These are phyloP conservation scores for Gouania willdenowi DNA, from an alignment of 2,797 vertebrate genomes.

Conservation along the genomic window DNA sequence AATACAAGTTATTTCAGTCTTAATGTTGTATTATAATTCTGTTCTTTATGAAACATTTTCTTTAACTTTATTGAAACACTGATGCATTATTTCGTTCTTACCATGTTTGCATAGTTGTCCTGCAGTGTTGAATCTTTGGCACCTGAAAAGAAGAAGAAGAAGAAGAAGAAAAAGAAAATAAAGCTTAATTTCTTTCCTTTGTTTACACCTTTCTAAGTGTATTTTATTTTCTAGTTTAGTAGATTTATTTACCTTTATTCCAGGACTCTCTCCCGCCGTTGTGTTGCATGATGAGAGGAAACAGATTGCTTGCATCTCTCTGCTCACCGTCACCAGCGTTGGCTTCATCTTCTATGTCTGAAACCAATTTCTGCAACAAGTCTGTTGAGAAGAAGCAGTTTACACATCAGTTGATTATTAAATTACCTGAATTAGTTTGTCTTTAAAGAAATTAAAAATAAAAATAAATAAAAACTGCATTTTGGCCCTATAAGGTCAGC, in stretches of 20 bases:
- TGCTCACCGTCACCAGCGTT: conserved; percentile 54
- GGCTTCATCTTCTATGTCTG: conserved; percentile 64
- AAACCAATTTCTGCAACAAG: conserved; percentile 73
- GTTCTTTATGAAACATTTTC: not conserved
- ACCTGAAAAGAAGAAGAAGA: conserved; percentile 38
- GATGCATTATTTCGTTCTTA: conserved; percentile 39
- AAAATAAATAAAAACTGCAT: no score
- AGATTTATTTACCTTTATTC: conserved; percentile 59
- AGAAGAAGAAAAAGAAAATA: not conserved
- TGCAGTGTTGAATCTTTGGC: conserved; percentile 59
- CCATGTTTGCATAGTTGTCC: conserved; percentile 68
- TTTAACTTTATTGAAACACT: not conserved
- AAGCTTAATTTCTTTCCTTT: not conserved
- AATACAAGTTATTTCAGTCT: no score
- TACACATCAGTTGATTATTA: no score
- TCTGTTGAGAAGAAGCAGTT: conserved; percentile 51
- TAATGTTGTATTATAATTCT: no score
- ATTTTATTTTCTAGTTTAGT: not conserved
- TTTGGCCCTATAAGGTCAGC: no score
- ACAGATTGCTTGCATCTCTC: conserved; percentile 58
- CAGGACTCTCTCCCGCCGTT: conserved; percentile 53
- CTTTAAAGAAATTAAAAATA: not conserved
- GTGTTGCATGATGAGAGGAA: conserved; percentile 65
- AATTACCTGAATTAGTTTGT: no score
- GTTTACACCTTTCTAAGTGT: not conserved